Evolutionary conservation across 2,888 invertebrate genomes (phyloP).

Genomic region (Aphodius sticticus): DNA sequence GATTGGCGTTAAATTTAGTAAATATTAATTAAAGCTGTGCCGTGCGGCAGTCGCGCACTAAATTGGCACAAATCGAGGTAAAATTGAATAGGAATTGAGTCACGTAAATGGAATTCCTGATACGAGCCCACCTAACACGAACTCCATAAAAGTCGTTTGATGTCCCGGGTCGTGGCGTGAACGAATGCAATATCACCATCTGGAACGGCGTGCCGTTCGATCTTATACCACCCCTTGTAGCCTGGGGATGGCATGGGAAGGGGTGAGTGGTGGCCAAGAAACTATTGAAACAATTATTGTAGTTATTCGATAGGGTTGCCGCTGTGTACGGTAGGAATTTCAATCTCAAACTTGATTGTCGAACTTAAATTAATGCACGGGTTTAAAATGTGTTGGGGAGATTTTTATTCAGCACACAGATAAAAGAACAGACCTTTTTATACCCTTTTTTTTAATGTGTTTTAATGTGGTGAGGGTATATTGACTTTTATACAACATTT

Average conservation of each 20-base stretch:
- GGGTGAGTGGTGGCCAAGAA: not conserved
- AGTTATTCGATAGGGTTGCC: no score
- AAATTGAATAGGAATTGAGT: conserved; percentile 14
- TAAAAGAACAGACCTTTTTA: no score
- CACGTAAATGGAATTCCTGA: conserved; percentile 19
- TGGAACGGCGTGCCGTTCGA: not conserved
- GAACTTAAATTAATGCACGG: no score
- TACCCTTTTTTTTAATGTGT: no score
- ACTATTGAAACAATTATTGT: not conserved
- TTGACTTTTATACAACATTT: no score
- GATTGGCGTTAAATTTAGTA: not conserved
- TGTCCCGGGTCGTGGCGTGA: conserved; percentile 22
- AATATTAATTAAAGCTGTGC: not conserved
- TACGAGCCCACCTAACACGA: conserved; percentile 6
- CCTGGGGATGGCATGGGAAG: not conserved
- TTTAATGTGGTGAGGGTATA: no score
- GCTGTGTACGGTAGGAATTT: no score
- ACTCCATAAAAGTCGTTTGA: conserved; percentile 26
- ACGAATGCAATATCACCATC: conserved; percentile 19
- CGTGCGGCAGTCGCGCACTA: not conserved
- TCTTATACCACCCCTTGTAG: not conserved
- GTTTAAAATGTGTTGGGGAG: no score
- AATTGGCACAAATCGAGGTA: conserved; percentile 21
- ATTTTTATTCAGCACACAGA: no score
- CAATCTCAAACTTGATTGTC: no score